Evolutionary conservation across 2,888 invertebrate species (phyloP), one percentile per base, ranked within the genome.

Genomic region (Nomada flava): DNA sequence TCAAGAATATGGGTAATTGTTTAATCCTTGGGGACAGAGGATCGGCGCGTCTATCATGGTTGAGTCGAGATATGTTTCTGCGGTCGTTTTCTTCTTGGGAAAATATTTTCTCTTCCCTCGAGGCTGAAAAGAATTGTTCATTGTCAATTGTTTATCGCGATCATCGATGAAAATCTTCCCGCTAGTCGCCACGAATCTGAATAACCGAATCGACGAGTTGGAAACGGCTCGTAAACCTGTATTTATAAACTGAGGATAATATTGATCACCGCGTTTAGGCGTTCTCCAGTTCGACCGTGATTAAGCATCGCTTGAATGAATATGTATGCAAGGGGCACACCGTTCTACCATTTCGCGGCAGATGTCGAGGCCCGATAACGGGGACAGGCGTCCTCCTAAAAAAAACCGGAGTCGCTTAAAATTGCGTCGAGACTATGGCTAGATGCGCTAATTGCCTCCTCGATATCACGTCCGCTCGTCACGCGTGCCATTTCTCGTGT

Each of bases 311-410:
- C 63, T 3, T 57, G 67, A 71, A 79, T 57, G 71, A 71, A 72
- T 76, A 79, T 63, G 70, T 62, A 71, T 53, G 53, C 55, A 47
- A 20, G 62, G 26, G 13, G 26, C 23, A 13, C 42, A 44, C 44
- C 23, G 20, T 55, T 52, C 62, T 23, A 42, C 29, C 29, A 29
- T 29, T 73, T 73, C 69, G n/a, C 57, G 67, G 76, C 26, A 36
- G 79, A 73, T 79, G 59, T 20, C 57, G 63, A 10, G 44, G n/a
- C 18, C 3, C 60, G 79, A 79, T 79, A 79, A 70, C 50, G 29
- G 50, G 26, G 70, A 68, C 55, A 29, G 60, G 65, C 57, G 71
- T 36, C 59, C 73, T 78, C 64, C 68, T 44, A 57, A 72, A 78
- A 75, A 44, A 50, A 10, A 26, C 0, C 11, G 50, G 13, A 15